Base-by-base conservation (phyloP, 2,888 invertebrate species). In the Dorcus parallelipipedus region DNA sequence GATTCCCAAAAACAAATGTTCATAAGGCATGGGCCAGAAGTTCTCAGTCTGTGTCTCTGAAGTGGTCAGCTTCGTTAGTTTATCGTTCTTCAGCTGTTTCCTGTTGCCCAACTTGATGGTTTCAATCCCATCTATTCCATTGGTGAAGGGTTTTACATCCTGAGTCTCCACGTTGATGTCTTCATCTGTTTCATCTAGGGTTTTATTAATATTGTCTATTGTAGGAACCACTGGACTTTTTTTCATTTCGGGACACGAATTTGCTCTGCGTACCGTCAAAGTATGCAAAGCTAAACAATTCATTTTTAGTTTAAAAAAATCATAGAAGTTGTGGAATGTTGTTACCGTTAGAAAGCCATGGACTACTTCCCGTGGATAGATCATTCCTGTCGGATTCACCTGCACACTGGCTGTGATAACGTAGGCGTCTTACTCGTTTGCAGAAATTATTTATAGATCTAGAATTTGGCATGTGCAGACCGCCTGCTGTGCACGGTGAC, bases 1-100 rank as follows among this genome's bases (percentile, higher is more conserved):
- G 65, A 89, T 84, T 64, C 87, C 88, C n/a, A 88, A 80, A 63
- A 93, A 83, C 53, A 90, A 78, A 73, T 88, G 86, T 73, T 92
- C 92, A 74, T 92, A 91, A 45, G 87, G 86, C 74, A 82, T 82
- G 51, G 88, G 87, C 83, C 87, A 86, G 65, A 83, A 77, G 71
- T 88, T 86, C 52, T 86, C 82, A 9, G 92, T 92, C 77, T 92
- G 92, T 0, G 87, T 85, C 38, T 77, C 76, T 9, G 54, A 50
- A 26, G 61, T 58, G 20, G 54, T 48, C 40, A 59, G 9, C 33
- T 51, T 47, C 49, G 59, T 63, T 51, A 56, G 54, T 10, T 33
- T 59, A 20, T 55, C 57, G 38, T 53, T 57, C 43, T 43, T 55
- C 38, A 48, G 45, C 9, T 40, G 38, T 17, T 23, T 49, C 9